Evolutionary conservation across 2,888 invertebrate species (phyloP).

Genomic region (Eurytoma californica): DNA sequence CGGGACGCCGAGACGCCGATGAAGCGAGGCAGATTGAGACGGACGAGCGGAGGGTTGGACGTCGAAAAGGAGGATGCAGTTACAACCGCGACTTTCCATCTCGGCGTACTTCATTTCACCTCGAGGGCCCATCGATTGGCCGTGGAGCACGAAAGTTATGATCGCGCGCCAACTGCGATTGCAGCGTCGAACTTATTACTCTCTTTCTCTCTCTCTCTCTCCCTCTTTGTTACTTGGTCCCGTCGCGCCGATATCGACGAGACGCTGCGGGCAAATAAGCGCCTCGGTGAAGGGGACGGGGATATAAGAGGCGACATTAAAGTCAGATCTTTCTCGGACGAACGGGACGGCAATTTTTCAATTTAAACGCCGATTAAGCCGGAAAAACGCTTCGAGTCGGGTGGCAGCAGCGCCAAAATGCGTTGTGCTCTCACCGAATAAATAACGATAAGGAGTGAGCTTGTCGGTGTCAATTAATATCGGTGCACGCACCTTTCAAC

Average conservation of each 20-base stretch:
- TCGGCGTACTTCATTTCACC: constrained; percentile 43
- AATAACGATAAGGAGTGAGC: constrained; percentile 22
- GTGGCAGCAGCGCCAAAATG: background rate
- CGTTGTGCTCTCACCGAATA: background rate
- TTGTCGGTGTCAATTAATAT: background rate
- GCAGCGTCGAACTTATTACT: constrained; percentile 47
- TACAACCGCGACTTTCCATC: constrained; percentile 36
- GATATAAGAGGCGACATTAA: constrained; percentile 49
- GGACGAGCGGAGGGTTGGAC: background rate
- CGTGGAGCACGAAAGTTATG: constrained; percentile 46
- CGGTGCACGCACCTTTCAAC: background rate
- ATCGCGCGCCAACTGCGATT: constrained; percentile 45
- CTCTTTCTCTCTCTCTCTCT: constrained; percentile 21
- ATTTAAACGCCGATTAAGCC: constrained; percentile 44
- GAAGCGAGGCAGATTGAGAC: constrained; percentile 15
- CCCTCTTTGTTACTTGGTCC: constrained; percentile 6
- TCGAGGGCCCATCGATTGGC: constrained; percentile 45
- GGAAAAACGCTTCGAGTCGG: background rate
- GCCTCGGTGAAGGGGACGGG: constrained; percentile 22
- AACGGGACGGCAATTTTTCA: constrained; percentile 43
- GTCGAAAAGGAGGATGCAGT: constrained; percentile 45
- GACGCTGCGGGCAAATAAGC: constrained; percentile 43
- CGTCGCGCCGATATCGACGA: constrained; percentile 43
- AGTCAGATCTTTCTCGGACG: constrained; percentile 40
- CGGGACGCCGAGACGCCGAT: constrained; percentile 2